These are phyloP conservation scores for Setipinna tenuifilis DNA, from an alignment of 2,797 vertebrate species.

Conservation along the genomic window DNA sequence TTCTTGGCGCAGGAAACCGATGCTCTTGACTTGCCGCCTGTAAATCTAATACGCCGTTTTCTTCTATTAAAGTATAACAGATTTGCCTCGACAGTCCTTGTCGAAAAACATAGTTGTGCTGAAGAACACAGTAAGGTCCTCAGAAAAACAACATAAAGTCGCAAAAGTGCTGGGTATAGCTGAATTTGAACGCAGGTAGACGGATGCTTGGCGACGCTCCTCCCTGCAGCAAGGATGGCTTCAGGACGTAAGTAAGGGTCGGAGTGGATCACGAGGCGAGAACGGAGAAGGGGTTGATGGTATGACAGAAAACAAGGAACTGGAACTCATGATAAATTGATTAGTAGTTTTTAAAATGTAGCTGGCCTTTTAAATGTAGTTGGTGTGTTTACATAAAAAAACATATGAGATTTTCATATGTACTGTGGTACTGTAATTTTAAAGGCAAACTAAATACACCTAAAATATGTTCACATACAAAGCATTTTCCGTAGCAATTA, in stretches of 20 bases:
- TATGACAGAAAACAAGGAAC: neutral
- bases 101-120: constrained; percentile 20
- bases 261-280: constrained; percentile 62
- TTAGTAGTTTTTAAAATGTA: neutral
- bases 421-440: too few relatives aligned
- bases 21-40: constrained; percentile 64
- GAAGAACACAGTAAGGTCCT: constrained; percentile 11
- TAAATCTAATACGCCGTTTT: constrained; percentile 46
- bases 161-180: constrained; percentile 69
- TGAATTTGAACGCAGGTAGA: constrained; percentile 73
- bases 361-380: too few relatives aligned
- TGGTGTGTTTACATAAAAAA: too few relatives aligned
- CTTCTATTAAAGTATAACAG: constrained; percentile 40
- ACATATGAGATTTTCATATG: too few relatives aligned
- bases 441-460: too few relatives aligned
- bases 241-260: constrained; percentile 62
- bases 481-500: too few relatives aligned
- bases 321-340: neutral
- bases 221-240: constrained; percentile 80
- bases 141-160: constrained; percentile 53
- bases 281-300: neutral
- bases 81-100: constrained; percentile 43
- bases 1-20: constrained; percentile 80
- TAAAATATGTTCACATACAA: too few relatives aligned
- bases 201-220: constrained; percentile 79